Base-by-base conservation (phyloP, 2,888 invertebrate species). In the Xanthorhoe designata region DNA sequence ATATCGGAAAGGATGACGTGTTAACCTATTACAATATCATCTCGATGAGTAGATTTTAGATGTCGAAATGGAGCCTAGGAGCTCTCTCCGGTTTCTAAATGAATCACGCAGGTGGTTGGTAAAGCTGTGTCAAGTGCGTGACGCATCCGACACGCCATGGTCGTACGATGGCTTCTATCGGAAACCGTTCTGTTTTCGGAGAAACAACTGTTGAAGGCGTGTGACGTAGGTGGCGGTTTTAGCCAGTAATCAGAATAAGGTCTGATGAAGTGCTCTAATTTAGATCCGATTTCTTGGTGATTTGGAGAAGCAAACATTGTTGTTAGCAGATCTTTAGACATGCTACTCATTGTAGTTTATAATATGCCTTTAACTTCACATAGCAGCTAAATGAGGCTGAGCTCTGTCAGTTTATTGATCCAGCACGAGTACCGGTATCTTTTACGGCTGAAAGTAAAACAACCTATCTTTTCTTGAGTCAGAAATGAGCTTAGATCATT, bases 111-210 rank as follows among this genome's bases (percentile, higher is more conserved):
- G 63, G 68, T 63, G 49, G 64, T 53, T 62, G 54, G 51, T 64
- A 56, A 61, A 71, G 49, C 51, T 60, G 58, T 64, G 69, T 65
- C 58, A 69, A 71, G 71, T 74, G 72, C 68, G 70, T 73, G 73
- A 74, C 71, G 68, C 73, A 74, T 64, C 70, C 59, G 32, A 59
- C 53, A 50, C 61, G 61, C 55, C 50, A 58, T 47, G 51, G 32
- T 65, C 66, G 59, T 59, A 69, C 63, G 70, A 66, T 69, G 69
- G 68, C 59, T 68, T 69, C 60, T 64, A 59, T 65, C 29, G 51
- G 61, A 55, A 69, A 61, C 58, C 62, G 67, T 61, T 61, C 58
- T 57, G 64, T 59, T 70, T 70, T 73, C 74, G 58, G 54, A 64
- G 72, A 74, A 74, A 57, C 62, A 70, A 65, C 68, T 62, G 72